Conservation (phyloP, 92 coral and sea anemone species). For the Epizoanthus ramosus region DNA sequence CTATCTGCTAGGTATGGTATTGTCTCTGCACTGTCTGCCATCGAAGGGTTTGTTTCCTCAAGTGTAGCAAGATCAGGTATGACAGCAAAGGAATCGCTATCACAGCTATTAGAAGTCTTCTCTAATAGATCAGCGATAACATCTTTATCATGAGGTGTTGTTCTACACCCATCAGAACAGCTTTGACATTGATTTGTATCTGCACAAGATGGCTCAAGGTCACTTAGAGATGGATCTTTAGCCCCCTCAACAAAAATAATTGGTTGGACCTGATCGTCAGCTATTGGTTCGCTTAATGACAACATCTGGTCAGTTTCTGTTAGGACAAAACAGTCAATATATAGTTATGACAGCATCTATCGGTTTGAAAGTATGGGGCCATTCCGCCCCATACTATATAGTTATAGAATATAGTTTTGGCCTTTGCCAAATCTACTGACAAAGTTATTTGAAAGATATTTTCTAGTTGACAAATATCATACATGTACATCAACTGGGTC, state of each 20-base stretch:
- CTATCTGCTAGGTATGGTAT: not conserved
- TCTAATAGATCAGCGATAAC: not conserved
- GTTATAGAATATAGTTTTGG: too few relatives aligned
- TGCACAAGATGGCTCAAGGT: not conserved
- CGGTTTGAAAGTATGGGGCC: too few relatives aligned
- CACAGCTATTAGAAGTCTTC: not conserved
- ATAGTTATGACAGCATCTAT: too few relatives aligned
- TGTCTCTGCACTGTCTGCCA: not conserved
- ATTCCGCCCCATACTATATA: too few relatives aligned
- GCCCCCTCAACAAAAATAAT: not conserved
- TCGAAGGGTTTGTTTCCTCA: not conserved
- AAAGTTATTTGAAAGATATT: too few relatives aligned
- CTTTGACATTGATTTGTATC: not conserved
- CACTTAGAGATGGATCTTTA: not conserved
- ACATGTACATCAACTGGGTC: too few relatives aligned
- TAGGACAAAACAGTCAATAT: not conserved
- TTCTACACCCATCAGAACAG: not conserved
- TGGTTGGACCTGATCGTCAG: not conserved
- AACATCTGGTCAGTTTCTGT: not conserved
- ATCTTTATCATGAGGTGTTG: not conserved
- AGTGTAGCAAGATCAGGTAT: not conserved
- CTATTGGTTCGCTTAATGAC: not conserved
- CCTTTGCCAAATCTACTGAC: too few relatives aligned
- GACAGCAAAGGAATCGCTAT: not conserved
- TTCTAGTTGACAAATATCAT: too few relatives aligned